Conservation (phyloP, 2,797 vertebrate genomes). For the Notamacropus eugenii region DNA sequence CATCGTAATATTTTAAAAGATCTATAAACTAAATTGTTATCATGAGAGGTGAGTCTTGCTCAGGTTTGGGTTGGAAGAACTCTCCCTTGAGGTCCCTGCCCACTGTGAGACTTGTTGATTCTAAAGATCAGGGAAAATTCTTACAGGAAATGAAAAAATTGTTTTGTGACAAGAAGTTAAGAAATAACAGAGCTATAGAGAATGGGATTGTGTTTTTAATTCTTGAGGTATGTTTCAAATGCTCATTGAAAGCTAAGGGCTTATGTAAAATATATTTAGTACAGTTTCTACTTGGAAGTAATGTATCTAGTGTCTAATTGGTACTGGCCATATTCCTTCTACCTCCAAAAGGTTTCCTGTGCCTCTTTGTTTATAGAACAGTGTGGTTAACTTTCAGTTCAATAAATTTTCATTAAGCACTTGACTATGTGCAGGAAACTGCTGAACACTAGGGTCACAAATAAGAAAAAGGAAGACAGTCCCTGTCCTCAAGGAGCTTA, state of each 20-base stretch:
- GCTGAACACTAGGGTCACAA: neutral
- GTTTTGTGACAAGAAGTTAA: constrained; percentile 24
- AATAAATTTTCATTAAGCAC: neutral
- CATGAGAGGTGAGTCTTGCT: neutral
- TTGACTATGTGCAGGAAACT: neutral
- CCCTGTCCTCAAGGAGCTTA: neutral
- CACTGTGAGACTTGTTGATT: neutral
- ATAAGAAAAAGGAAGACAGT: neutral
- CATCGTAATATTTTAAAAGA: constrained; percentile 32
- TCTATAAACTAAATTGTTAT: constrained; percentile 33
- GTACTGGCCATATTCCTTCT: neutral
- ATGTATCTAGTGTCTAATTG: neutral
- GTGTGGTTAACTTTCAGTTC: neutral
- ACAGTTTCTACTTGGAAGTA: neutral
- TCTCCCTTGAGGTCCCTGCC: neutral
- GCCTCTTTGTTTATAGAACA: neutral
- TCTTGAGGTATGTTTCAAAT: constrained; percentile 5
- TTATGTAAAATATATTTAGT: neutral
- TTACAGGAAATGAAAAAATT: constrained; percentile 22
- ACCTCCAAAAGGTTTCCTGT: neutral
- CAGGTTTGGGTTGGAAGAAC: neutral
- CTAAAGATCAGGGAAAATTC: neutral
- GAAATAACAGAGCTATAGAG: constrained; percentile 1
- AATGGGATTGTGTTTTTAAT: constrained; percentile 26
- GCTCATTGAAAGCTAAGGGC: neutral